phyloP scores from a whole-genome alignment of 2,113 vertebrate species.

The Leptocoma aspasia region DNA sequence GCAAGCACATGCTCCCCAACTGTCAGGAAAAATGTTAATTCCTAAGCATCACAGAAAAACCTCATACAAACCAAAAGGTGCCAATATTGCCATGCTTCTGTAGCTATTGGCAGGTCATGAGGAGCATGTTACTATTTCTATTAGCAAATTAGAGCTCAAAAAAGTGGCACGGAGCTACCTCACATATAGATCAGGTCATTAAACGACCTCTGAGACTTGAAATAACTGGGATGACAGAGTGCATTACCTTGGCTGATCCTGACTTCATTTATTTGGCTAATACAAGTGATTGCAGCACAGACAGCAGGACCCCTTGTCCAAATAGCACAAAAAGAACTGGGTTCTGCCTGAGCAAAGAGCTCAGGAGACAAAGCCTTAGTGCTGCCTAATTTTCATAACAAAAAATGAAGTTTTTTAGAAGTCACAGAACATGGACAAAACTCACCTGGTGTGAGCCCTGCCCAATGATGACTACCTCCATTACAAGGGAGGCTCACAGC shows the following conservation, averaged over 20 bases:
- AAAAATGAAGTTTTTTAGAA: not conserved
- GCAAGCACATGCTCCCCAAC: not conserved
- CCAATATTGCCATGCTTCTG: not conserved
- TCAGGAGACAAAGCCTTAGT: not conserved
- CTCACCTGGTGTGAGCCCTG: not conserved
- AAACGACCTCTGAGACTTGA: not conserved
- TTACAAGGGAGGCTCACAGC: not conserved
- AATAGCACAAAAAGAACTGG: not conserved
- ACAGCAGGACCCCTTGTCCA: fast-evolving
- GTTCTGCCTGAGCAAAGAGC: not conserved
- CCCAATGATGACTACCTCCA: too few species aligned
- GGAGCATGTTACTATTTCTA: not conserved
- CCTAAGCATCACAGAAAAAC: not conserved
- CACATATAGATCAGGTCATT: not conserved
- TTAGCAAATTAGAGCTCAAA: not conserved
- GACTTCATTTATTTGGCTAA: not conserved
- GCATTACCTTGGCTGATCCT: not conserved
- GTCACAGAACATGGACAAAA: not conserved
- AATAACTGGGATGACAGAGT: not conserved
- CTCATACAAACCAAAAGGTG: not conserved
- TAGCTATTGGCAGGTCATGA: not conserved
- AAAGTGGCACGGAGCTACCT: not conserved
- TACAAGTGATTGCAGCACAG: not conserved
- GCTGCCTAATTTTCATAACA: not conserved
- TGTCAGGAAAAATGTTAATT: not conserved